Percentiles rank a stretch among this genome's conserved stretches.
Evolutionary conservation across 2,113 vertebrate genomes (phyloP).

Genomic region (Tapirus terrestris): DNA sequence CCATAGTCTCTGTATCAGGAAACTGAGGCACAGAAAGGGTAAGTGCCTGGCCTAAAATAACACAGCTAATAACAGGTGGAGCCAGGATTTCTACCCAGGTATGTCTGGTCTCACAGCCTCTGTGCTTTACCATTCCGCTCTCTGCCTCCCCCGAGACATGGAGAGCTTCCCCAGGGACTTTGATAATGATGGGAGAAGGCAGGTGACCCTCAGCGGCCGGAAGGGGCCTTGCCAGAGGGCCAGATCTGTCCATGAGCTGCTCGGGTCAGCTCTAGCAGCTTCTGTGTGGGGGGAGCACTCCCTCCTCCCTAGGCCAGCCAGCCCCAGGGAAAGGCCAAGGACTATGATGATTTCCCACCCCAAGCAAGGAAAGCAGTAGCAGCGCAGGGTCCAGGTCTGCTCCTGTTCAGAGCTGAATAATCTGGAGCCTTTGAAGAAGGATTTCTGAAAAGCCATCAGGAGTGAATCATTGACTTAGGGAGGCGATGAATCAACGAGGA

Average conservation of each 20-base stretch:
- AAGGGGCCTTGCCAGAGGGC: background rate
- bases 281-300: background rate
- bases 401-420: slow-evolving; percentile 71
- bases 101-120: background rate
- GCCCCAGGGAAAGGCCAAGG: background rate
- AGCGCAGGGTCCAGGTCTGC: slow-evolving; percentile 1
- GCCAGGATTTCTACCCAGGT: background rate
- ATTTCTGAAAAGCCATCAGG: slow-evolving; percentile 69
- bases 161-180: background rate
- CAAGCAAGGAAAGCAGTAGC: background rate
- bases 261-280: background rate
- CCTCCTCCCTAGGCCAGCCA: background rate
- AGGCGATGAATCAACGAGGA: slow-evolving; percentile 72
- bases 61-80: background rate
- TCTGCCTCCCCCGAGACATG: background rate
- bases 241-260: background rate
- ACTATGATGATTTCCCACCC: background rate
- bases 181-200: slow-evolving; percentile 15
- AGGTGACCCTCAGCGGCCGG: background rate
- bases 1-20: background rate
- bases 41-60: background rate
- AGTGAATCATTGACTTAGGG: slow-evolving; percentile 74
- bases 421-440: slow-evolving; percentile 71
- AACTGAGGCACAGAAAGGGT: slow-evolving; percentile 39
- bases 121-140: background rate